A percentile compares a stretch with the other conserved stretches of the same genome.
Conservation (phyloP, 2,797 vertebrate genomes). For the Apodemus agrarius region DNA sequence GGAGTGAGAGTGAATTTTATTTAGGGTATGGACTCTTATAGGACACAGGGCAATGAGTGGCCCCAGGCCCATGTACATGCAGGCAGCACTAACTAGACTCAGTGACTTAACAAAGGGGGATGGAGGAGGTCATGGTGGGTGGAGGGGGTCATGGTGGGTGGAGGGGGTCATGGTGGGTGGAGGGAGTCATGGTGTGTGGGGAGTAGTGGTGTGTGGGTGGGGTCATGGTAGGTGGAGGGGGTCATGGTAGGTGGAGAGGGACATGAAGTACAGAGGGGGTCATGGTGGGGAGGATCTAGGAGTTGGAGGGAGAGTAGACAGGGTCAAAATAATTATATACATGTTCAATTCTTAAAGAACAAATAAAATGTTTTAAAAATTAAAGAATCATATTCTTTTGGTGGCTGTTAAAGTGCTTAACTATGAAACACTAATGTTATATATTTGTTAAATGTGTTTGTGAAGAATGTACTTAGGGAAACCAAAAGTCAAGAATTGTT, state of each 20-base stretch:
- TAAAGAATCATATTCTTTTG: background rate
- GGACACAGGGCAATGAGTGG: background rate
- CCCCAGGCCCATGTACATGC: background rate
- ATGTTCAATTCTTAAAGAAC: background rate
- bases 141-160: too few relatives aligned
- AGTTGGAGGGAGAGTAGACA: background rate
- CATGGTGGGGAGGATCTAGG: background rate
- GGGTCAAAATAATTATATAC: background rate
- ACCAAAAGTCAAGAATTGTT: background rate
- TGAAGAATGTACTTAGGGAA: constrained; percentile 43
- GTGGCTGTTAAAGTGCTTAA: background rate
- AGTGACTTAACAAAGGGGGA: background rate
- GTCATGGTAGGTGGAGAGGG: background rate
- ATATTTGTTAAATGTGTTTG: constrained; percentile 18
- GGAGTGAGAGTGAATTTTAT: background rate
- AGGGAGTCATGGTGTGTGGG: background rate
- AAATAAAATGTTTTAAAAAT: background rate
- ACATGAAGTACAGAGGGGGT: too few relatives aligned
- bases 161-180: too few relatives aligned
- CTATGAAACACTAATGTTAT: constrained; percentile 10
- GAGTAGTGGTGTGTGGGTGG: too few relatives aligned
- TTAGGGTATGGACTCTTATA: background rate
- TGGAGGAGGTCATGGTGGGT: too few relatives aligned
- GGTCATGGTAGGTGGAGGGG: background rate
- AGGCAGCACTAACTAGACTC: background rate